These are phyloP conservation scores for Scartelaos histophorus DNA, from an alignment of 2,113 vertebrate genomes.

Conservation along the genomic window DNA sequence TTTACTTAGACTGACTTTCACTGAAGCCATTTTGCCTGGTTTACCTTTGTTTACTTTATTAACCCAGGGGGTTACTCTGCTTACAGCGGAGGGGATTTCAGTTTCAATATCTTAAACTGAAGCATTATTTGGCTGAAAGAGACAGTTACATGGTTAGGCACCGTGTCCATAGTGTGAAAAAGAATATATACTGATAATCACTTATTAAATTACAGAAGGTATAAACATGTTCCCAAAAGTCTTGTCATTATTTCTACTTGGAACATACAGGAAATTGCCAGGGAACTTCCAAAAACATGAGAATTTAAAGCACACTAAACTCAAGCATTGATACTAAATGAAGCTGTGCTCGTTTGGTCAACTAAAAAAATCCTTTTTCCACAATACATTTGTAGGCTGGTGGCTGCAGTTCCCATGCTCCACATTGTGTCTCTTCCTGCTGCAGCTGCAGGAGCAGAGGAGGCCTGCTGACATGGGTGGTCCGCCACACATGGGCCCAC, in stretches of 20 bases:
- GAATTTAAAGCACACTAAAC: slow-evolving; percentile 16
- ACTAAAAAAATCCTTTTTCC: slow-evolving; percentile 51
- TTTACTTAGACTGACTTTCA: slow-evolving; percentile 99
- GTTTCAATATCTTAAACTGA: slow-evolving; percentile 88
- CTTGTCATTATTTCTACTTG: not conserved
- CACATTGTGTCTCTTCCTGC: slow-evolving; percentile 65
- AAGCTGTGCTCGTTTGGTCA: slow-evolving; percentile 34
- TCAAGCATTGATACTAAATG: slow-evolving; percentile 21
- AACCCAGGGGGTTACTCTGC: slow-evolving; percentile 96
- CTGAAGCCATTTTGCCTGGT: slow-evolving; percentile 94
- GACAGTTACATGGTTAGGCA: slow-evolving; percentile 67
- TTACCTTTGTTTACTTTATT: slow-evolving; percentile 99
- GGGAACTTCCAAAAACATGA: too few relatives aligned
- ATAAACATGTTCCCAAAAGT: not conserved
- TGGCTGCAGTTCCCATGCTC: slow-evolving; percentile 70
- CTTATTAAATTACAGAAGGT: not conserved
- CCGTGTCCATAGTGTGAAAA: not conserved
- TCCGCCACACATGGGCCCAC: slow-evolving; percentile 75
- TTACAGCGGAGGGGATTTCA: slow-evolving; percentile 90
- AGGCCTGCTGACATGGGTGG: slow-evolving; percentile 71
- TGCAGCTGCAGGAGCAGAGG: slow-evolving; percentile 54
- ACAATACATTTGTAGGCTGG: slow-evolving; percentile 37
- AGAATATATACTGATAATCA: not conserved
- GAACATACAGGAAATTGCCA: too few relatives aligned
- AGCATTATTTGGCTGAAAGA: slow-evolving; percentile 79